Evolutionary conservation across 2,797 vertebrate genomes (phyloP), one percentile per base, ranked within the genome.

Genomic region (Phrynocephalus forsythii): DNA sequence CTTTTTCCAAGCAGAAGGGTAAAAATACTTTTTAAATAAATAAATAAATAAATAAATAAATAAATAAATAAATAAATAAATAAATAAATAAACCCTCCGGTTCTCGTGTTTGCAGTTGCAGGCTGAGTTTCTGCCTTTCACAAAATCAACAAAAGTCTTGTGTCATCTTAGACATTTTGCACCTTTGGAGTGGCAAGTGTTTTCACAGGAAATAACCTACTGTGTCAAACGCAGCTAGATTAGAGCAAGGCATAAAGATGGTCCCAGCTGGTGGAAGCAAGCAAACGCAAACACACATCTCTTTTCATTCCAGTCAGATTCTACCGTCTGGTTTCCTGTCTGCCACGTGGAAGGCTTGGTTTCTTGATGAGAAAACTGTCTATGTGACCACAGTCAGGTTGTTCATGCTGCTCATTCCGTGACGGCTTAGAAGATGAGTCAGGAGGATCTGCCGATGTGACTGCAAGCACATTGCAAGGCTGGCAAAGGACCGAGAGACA

Each of bases 351-450:
- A 72, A 75, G 66, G 6, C 20, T 22, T n/a, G 18, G 80, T 28
- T 77, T 28, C n/a, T 7, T 52, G 13, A 44, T 56, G 38, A 68
- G 63, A 66, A n/a, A 3, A 2, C 20, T 6, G 48, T 1, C 24
- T 77, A 69, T 87, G 80, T 87, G 66, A 83, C n/a, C 48, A 33
- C 33, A 24, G 48, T 44, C 73, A 77, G 80, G 80, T 78, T 76
- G 38, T 60, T 68, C 30, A 15, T 1, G 16, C 26, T 4, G 20
- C 79, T 67, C 48, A 15, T 77, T 68, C 9, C 80, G 38, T n/a
- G 56, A n/a, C 81, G 44, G 30, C 44, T 44, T 52, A 38, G n/a
- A 26, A 69, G 10, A 83, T 78, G 86, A 87, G 63, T 87, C 81
- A 87, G 16, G 50, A 52, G 16, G 33, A 28, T 0, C 48, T 24